These are phyloP conservation scores for Odontomyia ornata DNA, from an alignment of 2,888 invertebrate species.

Conservation along the genomic window DNA sequence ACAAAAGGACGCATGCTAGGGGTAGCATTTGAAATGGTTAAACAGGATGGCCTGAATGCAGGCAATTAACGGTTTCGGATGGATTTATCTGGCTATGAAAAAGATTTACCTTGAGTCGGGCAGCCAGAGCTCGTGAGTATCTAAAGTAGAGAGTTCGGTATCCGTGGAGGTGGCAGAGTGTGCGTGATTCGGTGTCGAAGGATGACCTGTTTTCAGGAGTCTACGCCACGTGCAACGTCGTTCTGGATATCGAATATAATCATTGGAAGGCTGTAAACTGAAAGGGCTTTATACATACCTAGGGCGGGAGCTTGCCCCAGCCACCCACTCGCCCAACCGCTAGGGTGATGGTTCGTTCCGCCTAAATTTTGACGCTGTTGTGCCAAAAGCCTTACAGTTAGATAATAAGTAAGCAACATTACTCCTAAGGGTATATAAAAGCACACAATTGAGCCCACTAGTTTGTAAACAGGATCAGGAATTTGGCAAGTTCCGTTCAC, in stretches of 20 bases:
- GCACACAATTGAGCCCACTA: constrained; percentile 93
- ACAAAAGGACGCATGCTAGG: not conserved
- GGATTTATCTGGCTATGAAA: not conserved
- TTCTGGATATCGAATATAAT: constrained; percentile 67
- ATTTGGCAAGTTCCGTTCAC: constrained; percentile 87
- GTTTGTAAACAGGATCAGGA: constrained; percentile 87
- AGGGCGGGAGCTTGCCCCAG: constrained; percentile 69
- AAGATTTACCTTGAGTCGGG: constrained; percentile 70
- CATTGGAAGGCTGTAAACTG: too few relatives aligned
- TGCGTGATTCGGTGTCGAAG: constrained; percentile 71
- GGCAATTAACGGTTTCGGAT: not conserved
- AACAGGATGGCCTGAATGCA: not conserved
- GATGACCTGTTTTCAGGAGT: constrained; percentile 67
- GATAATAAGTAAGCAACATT: constrained; percentile 93
- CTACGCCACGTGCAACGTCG: constrained; percentile 82
- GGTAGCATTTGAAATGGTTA: too few relatives aligned
- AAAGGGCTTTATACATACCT: constrained; percentile 61
- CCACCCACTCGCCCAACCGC: constrained; percentile 82
- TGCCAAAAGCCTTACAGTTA: constrained; percentile 88
- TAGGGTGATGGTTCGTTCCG: constrained; percentile 58
- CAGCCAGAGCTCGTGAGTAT: constrained; percentile 85
- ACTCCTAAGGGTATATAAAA: constrained; percentile 95
- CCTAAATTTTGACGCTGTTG: constrained; percentile 80
- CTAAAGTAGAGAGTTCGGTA: constrained; percentile 83
- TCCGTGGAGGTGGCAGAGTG: constrained; percentile 82